Evolutionary conservation across 1,140 invertebrate genomes (phyloP), one percentile per base, ranked within the genome.

Genomic region (Mycetomoellerius zeteki): DNA sequence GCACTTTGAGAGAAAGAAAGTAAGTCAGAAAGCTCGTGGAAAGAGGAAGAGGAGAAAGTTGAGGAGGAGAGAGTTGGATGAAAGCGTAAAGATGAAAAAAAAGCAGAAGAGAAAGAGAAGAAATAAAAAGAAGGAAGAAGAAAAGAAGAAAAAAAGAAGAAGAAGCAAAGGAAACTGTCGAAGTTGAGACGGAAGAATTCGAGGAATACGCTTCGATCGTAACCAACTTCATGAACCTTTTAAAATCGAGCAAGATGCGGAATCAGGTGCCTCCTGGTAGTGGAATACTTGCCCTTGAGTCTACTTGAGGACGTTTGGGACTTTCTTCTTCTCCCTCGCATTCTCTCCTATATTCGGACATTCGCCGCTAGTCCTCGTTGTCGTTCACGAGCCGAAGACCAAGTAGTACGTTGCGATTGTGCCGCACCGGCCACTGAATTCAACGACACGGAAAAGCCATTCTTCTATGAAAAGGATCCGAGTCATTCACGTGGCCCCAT

Each of bases 361-460:
- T 84, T 43, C 76, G 27, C 19, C 24, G 75, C 72, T 58, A 69
- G 47, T 67, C 54, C 58, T 27, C 65, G 64, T 56, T 65, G 62
- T 43, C 75, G 81, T 86, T 56, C 73, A 71, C 69, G 60, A 10
- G 47, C 37, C 58, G 27, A 3, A 21, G 43, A 27, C 65, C 62
- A 71, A 86, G 54, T 43, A 71, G 54, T 43, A 71, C 27, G 72
- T 50, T 43, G 69, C 76, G 86, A 91, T 90, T 88, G 86, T 90
- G 75, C 82, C 78, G 69, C 33, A n/a, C 78, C 56, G 87, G 88
- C 91, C 91, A 86, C 87, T 88, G 89, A 89, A 86, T 91, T 89
- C 90, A 89, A 76, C 90, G 92, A 95, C 94, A 94, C 88, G 93
- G 90, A 94, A 94, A 94, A 93, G 93, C 93, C 94, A 94, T 94